A percentile compares a stretch with the other conserved stretches of the same genome.
Conservation (phyloP, 2,888 invertebrate genomes). For the Odontocolon sp. region DNA sequence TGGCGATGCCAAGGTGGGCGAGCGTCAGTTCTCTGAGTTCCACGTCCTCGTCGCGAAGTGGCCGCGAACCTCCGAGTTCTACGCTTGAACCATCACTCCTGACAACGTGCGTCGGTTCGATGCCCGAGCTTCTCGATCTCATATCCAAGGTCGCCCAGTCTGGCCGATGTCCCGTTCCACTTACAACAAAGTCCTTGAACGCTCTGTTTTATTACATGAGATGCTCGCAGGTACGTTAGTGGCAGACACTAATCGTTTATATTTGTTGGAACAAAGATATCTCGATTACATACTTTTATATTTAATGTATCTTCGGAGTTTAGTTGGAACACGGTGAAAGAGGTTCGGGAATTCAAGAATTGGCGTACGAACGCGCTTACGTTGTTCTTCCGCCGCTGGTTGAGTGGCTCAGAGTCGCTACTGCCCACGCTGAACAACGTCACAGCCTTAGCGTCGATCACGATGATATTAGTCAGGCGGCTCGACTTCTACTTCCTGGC, state of each 20-base stretch:
- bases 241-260: too few relatives aligned
- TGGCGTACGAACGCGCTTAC: conserved; percentile 93
- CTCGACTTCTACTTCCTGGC: conserved; percentile 91
- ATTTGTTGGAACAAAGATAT: neutral
- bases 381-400: conserved; percentile 93
- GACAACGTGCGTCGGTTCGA: conserved; percentile 94
- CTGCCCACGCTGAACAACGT: conserved; percentile 91
- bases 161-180: conserved; percentile 81
- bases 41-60: conserved; percentile 81
- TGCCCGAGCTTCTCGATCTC: conserved; percentile 89
- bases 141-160: conserved; percentile 83
- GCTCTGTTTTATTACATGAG: conserved; percentile 96
- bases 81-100: conserved; percentile 86
- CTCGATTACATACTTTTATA: neutral
- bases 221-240: conserved; percentile 88
- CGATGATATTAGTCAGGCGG: conserved; percentile 94
- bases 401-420: conserved; percentile 94
- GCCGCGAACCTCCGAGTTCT: conserved; percentile 78
- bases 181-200: conserved; percentile 87
- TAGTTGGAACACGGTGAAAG: conserved; percentile 87
- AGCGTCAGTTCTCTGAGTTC: conserved; percentile 86
- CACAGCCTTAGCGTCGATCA: conserved; percentile 90
- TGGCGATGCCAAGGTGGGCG: conserved; percentile 93
- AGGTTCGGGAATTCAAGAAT: conserved; percentile 84
- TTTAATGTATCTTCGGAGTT: neutral